These are phyloP conservation scores for Eulithis testata DNA, from an alignment of 2,888 invertebrate species.

Conservation along the genomic window DNA sequence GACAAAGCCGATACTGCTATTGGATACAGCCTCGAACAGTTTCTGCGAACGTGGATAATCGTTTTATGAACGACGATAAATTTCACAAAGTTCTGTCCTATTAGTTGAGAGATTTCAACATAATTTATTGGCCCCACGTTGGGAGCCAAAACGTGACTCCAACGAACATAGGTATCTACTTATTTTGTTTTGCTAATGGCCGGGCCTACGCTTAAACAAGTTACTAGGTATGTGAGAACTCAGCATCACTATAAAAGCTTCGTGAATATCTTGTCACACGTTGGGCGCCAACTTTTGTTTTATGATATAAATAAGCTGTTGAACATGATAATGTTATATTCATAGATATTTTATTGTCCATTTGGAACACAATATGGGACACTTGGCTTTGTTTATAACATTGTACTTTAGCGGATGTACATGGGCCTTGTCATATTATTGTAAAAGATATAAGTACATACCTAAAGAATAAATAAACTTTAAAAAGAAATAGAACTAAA, in stretches of 20 bases:
- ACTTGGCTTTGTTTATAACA: too few species aligned
- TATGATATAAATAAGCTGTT: neutral
- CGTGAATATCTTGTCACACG: conserved; percentile 8
- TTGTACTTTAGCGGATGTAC: too few species aligned
- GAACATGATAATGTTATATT: too few species aligned
- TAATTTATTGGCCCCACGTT: conserved; percentile 19
- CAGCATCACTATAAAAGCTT: too few species aligned
- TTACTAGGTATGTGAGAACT: too few species aligned
- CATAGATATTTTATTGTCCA: too few species aligned
- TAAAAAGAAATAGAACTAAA: too few species aligned
- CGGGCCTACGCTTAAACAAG: too few species aligned
- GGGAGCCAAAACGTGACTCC: conserved; percentile 19
- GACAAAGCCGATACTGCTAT: conserved; percentile 28
- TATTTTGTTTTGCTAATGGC: too few species aligned
- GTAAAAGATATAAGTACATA: too few species aligned
- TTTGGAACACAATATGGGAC: neutral
- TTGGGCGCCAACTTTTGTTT: conserved; percentile 7
- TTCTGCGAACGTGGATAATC: conserved; percentile 30
- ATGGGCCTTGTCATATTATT: too few species aligned
- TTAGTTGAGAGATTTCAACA: conserved; percentile 14
- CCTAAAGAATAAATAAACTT: too few species aligned
- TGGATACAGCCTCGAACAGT: conserved; percentile 27
- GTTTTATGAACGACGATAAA: conserved; percentile 25
- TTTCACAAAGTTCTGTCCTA: conserved; percentile 23
- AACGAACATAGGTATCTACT: neutral